Conservation (phyloP, 2,797 vertebrate species). For the Synaphobranchus kaupii region DNA sequence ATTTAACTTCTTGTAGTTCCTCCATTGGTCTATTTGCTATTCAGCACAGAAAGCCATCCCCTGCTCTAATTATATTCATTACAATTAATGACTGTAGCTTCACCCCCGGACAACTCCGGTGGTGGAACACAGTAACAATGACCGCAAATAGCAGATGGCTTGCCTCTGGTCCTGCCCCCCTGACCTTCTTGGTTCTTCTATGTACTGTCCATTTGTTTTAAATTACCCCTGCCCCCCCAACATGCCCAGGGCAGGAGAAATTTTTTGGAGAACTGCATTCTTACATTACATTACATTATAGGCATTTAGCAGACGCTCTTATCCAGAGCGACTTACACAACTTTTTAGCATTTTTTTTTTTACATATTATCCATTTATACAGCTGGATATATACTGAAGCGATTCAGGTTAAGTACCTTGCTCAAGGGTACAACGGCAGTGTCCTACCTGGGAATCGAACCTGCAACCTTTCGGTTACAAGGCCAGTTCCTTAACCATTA, state of each 20-base stretch:
- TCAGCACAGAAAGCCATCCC: constrained; percentile 58
- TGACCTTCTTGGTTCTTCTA: not conserved
- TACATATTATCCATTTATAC: too few species aligned
- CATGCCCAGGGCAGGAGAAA: not conserved
- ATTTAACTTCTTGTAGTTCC: constrained; percentile 77
- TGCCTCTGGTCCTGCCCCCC: constrained; percentile 31
- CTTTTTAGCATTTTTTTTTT: too few species aligned
- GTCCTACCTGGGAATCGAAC: too few species aligned
- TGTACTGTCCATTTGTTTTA: not conserved
- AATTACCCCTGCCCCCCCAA: not conserved
- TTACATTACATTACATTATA: too few species aligned
- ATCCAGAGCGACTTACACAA: too few species aligned
- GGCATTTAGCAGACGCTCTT: too few species aligned
- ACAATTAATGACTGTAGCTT: constrained; percentile 47
- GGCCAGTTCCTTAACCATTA: too few species aligned
- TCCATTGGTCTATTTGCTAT: constrained; percentile 77
- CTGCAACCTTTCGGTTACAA: too few species aligned
- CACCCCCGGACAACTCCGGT: constrained; percentile 43
- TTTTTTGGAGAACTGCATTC: not conserved
- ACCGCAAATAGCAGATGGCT: constrained; percentile 37
- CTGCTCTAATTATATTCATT: constrained; percentile 50
- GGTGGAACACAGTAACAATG: constrained; percentile 36
- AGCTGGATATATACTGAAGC: too few species aligned
- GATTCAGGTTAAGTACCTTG: too few species aligned
- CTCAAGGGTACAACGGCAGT: too few species aligned